Evolutionary conservation across 2,113 vertebrate genomes (phyloP).

Genomic region (Ellobius talpinus): DNA sequence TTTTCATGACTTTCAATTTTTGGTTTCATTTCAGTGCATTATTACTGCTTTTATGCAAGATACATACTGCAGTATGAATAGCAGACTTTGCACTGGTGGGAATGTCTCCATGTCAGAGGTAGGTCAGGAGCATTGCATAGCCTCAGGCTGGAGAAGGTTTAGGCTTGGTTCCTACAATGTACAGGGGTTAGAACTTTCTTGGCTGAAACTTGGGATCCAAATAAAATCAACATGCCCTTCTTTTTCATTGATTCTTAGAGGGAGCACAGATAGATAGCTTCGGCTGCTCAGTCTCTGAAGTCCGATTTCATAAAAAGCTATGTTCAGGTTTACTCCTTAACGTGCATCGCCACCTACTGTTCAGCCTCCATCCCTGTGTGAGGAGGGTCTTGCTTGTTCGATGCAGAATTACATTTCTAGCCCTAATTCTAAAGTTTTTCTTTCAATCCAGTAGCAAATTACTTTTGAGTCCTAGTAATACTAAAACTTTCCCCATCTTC

Average conservation of each 20-base stretch:
- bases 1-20: background rate
- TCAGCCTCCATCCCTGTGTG: background rate
- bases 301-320: background rate
- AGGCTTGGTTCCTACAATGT: background rate
- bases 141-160: background rate
- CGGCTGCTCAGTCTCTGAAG: too few species aligned
- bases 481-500: background rate
- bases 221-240: background rate
- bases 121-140: background rate
- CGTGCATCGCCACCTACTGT: constrained; percentile 54
- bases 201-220: background rate
- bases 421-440: background rate
- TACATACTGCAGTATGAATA: background rate
- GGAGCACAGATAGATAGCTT: too few species aligned
- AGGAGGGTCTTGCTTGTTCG: background rate
- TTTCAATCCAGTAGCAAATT: constrained; percentile 49
- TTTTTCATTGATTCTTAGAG: background rate
- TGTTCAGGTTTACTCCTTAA: constrained; percentile 17
- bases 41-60: background rate
- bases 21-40: background rate
- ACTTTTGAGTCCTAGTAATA: constrained; percentile 24
- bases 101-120: background rate
- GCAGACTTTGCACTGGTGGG: background rate
- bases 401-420: background rate
- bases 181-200: background rate